Evolutionary conservation across 2,888 invertebrate genomes (phyloP).

Genomic region (Piscicola geometra): DNA sequence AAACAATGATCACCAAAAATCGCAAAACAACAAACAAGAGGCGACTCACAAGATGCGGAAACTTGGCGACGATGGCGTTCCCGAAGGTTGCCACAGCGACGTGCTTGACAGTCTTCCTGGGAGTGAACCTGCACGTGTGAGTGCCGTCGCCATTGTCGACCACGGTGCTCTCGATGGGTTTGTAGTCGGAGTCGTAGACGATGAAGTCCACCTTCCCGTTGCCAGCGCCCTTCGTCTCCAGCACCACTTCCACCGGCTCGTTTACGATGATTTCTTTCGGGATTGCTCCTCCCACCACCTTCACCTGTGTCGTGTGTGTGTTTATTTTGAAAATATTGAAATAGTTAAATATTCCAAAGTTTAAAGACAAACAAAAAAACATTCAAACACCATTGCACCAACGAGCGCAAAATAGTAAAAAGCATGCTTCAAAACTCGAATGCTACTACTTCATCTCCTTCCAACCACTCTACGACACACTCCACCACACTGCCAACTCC

Average conservation of each 20-base stretch:
- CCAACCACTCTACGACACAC: too few relatives aligned
- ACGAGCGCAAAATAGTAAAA: too few relatives aligned
- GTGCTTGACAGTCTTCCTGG: slow-evolving; percentile 69
- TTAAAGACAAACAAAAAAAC: too few relatives aligned
- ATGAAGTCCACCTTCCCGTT: slow-evolving; percentile 61
- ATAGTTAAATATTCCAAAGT: too few relatives aligned
- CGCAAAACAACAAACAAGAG: neutral
- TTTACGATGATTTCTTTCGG: slow-evolving; percentile 56
- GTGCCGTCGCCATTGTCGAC: slow-evolving; percentile 55
- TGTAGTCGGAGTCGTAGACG: slow-evolving; percentile 59
- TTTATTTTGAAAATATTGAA: too few relatives aligned
- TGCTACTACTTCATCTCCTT: too few relatives aligned
- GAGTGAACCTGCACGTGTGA: slow-evolving; percentile 59
- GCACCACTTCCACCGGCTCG: slow-evolving; percentile 69
- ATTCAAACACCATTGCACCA: too few relatives aligned
- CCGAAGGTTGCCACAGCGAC: slow-evolving; percentile 73
- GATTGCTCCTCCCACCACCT: slow-evolving; percentile 52
- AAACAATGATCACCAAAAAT: too few relatives aligned
- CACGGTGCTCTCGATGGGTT: slow-evolving; percentile 52
- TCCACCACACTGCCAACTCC: too few relatives aligned
- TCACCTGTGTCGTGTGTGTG: too few relatives aligned
- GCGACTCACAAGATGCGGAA: slow-evolving; percentile 67
- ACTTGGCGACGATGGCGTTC: slow-evolving; percentile 73
- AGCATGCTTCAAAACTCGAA: too few relatives aligned
- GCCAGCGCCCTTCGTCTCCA: slow-evolving; percentile 72